Evolutionary conservation across 2,888 invertebrate species (phyloP), one percentile per base, ranked within the genome.

Genomic region (Globia sparganii): DNA sequence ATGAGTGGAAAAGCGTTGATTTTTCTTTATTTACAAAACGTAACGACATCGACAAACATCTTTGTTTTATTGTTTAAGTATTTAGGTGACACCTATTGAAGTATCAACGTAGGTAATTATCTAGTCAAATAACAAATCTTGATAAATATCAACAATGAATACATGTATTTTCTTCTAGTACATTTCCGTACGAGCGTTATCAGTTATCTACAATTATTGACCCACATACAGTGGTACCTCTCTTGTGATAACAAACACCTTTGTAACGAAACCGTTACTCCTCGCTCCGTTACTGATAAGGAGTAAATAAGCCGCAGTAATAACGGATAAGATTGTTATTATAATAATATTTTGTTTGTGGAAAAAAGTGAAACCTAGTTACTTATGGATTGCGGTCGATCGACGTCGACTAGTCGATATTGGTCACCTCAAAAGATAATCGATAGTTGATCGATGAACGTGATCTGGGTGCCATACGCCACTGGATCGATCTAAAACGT

Each of bases 211-310:
- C 53, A 53, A 68, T 21, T 68, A n/a, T 72, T 84, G 86, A 83
- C 84, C 86, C n/a, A 84, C 80, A 75, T 84, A 37, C 11, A 31
- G 8, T 75, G 76, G 72, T 75, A 82, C 61, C 21, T 66, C 84
- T 84, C 75, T 67, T 68, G 13, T 72, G 83, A 85, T 85, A 85
- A 76, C 67, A 46, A 66, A 65, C 68, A 66, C 70, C 81, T 69
- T 81, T 62, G 46, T 86, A 72, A 86, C 78, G 81, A 66, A 78
- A 73, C 70, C 86, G 85, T 86, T 83, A 86, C 53, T 62, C 25
- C 66, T 69, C 40, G n/a, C 62, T 64, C 28, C 75, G 81, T 78
- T 78, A 81, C 46, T 43, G 72, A 83, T 77, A 77, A 71, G 28
- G 37, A 58, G 34, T 11, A 46, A 71, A 49, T 74, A 62, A 66